Percentiles rank a stretch among this genome's conserved stretches.
These are phyloP conservation scores for Genyomyrus donnyi DNA, from an alignment of 2,113 vertebrate species.

Conservation along the genomic window DNA sequence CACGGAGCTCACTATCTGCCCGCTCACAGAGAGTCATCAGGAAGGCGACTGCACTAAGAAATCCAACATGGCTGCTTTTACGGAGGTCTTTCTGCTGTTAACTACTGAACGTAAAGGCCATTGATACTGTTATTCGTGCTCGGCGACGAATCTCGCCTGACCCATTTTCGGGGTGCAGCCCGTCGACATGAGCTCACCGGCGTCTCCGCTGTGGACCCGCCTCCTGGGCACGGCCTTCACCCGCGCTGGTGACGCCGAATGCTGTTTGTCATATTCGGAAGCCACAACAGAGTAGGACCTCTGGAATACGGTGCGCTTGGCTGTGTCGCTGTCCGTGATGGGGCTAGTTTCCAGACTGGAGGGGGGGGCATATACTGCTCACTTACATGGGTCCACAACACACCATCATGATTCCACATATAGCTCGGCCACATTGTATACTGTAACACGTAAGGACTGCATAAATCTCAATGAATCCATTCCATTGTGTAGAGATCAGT, in stretches of 20 bases:
- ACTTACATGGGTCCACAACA: background rate
- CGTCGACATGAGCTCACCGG: constrained; percentile 59
- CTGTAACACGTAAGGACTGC: background rate
- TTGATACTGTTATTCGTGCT: background rate
- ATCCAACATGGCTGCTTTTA: background rate
- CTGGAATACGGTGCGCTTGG: constrained; percentile 94
- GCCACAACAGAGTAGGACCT: constrained; percentile 96
- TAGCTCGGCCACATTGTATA: background rate
- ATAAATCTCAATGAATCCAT: background rate
- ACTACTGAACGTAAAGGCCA: background rate
- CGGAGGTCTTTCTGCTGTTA: background rate
- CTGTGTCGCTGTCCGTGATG: constrained; percentile 91
- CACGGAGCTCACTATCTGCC: background rate
- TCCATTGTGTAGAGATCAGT: background rate
- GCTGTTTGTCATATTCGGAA: constrained; percentile 96
- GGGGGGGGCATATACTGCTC: constrained; percentile 6
- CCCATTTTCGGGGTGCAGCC: background rate
- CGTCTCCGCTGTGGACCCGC: constrained; percentile 93
- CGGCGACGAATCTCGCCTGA: background rate
- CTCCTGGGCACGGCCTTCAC: constrained; percentile 92
- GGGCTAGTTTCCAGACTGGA: constrained; percentile 91
- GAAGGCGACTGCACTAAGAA: background rate
- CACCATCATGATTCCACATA: background rate
- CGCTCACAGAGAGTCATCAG: background rate
- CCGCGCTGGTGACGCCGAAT: constrained; percentile 86